Percentiles rank a stretch among this genome's conserved stretches.
Conservation (phyloP, 1,140 invertebrate species). For the Sarcophaga peregrina region DNA sequence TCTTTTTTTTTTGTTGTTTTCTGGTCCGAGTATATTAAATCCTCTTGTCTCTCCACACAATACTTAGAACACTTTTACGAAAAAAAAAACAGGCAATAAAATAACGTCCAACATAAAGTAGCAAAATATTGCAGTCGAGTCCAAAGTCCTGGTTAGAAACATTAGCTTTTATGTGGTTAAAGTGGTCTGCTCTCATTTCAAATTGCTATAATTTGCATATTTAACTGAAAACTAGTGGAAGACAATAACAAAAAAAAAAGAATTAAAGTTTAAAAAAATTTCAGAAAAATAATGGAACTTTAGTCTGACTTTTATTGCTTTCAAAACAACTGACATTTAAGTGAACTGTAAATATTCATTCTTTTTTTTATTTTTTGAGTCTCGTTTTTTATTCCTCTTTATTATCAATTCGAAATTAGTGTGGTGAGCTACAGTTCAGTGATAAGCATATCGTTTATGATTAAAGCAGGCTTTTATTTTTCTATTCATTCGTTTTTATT, state of each 20-base stretch:
- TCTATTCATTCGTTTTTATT: too few species aligned
- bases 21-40: constrained; percentile 5
- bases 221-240: neutral
- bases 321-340: constrained; percentile 11
- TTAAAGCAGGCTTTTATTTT: too few species aligned
- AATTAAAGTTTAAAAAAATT: neutral
- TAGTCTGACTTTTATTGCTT: constrained; percentile 11
- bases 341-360: constrained; percentile 5
- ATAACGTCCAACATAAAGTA: neutral
- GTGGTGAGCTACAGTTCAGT: too few species aligned
- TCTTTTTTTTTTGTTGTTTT: neutral
- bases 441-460: too few species aligned
- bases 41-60: neutral
- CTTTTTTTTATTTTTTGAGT: too few species aligned
- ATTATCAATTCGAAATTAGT: too few species aligned
- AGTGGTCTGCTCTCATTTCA: constrained; percentile 24
- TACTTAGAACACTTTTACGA: constrained; percentile 1
- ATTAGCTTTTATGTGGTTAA: constrained; percentile 19
- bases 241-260: neutral
- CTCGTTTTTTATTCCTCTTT: too few species aligned
- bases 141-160: neutral
- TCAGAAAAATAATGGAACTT: neutral
- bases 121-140: neutral
- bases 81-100: neutral
- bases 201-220: constrained; percentile 27